Evolutionary conservation across 2,113 vertebrate species (phyloP), one percentile per base, ranked within the genome.

Genomic region (Cyprinodon tularosa): DNA sequence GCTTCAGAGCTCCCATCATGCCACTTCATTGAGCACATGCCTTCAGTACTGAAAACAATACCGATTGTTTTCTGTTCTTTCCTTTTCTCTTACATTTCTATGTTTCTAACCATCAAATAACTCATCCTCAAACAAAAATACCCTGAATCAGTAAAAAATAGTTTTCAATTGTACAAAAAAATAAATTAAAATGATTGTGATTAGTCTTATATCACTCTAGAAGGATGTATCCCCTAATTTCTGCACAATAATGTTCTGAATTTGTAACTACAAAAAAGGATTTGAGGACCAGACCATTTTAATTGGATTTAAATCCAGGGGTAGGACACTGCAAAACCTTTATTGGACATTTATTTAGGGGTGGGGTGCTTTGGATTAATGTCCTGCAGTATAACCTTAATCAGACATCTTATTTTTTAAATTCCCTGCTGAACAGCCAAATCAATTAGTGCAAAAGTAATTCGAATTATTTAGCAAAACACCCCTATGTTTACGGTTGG

Each of bases 1-100:
- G 75, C 81, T 81, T 65, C 48, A 68, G 29, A 75, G 60, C 60
- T 69, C 57, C 65, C 71, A 68, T 71, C 62, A 71, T 13, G 12
- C 66, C 47, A 6, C 29, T 82, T 53, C 62, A 74, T 74, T 38
- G 1, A 62, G 22, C 61, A 22, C 1, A 37, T 53, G 15, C 15
- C 5, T 53, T 53, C 48, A 53, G 48, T 53, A 17, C 6, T 53
- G 15, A 2, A 7, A 20, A 50, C 15, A 14, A 20, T 6, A 13
- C 48, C 8, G 17, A 7, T 53, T 20, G 0, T 17, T 53, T 2
- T 53, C 14, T 53, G 15, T 53, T 53, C 48, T 50, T 53, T 20
- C 17, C 15, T 50, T 3, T 50, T 50, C 15, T 17, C 17, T 14
- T 17, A 20, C 48, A 53, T 17, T 6, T 53, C 48, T 17, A 7